Base-by-base conservation (phyloP, 1,140 invertebrate genomes). In the Cotesia chilonis region DNA sequence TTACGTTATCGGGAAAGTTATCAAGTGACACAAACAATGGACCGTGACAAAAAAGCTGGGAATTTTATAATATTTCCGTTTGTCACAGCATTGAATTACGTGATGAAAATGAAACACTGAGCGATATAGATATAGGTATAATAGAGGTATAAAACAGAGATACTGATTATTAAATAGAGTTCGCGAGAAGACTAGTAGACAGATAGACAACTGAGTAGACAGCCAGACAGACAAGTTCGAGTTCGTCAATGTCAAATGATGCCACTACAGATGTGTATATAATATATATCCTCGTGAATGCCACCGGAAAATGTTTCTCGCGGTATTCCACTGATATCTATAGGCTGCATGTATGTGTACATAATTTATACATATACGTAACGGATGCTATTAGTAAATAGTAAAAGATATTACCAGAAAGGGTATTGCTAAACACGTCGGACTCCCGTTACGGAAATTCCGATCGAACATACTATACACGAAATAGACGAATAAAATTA, bases 361-460 rank as follows among this genome's bases (percentile, higher is more conserved):
- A 47, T 47, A 47, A 9, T 47, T 2, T 28, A 28, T 47, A 47
- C 41, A 47, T 47, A 47, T 47, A 47, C 28, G 28, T 28, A 47
- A 47, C 41, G 6, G 2, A 6, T 47, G 41, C 41, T 47, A 7
- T 6, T 36, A 28, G 51, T 10, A 35, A 37, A 37, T 14, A 35
- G 1, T 28, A 4, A 67, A 41, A 51, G 38, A 28, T 6, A 35
- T n/a, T 7, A 41, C 28, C 41, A 67, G 38, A 28, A 12, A 47
- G 64, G 14, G 41, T 52, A 41, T 65, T 47, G 63, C 17, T 37
- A 65, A 37, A 41, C 35, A 38, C 38, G 51, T 20, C 37, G 66
- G 66, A 68, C 66, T 55, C 66, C 66, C 66, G 17, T 20, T 55
- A 35, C 66, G 66, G 66, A 68, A 68, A 68, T 68, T 68, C 66